Evolutionary conservation across 2,888 invertebrate genomes (phyloP).

Genomic region (Leistus spinibarbis): DNA sequence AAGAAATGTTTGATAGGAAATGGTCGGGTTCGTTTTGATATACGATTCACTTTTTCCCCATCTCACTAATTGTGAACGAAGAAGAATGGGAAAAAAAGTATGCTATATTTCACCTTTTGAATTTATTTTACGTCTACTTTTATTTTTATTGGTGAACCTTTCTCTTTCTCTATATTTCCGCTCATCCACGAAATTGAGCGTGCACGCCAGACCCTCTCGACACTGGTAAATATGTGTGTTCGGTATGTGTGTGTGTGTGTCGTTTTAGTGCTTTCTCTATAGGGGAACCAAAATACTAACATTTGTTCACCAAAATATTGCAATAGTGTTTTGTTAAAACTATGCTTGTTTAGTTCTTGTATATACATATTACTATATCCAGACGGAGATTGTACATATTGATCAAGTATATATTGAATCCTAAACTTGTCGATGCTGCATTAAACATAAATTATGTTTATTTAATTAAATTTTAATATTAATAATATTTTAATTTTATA

Average conservation of each 20-base stretch:
- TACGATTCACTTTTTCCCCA: background rate
- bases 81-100: background rate
- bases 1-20: background rate
- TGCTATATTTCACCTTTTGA: slow-evolving; percentile 25
- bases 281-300: background rate
- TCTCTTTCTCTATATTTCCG: slow-evolving; percentile 30
- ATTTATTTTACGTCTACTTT: slow-evolving; percentile 30
- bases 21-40: background rate
- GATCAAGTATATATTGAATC: background rate
- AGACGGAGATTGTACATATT: background rate
- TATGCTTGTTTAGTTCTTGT: background rate
- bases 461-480: no score
- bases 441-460: no score
- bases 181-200: slow-evolving; percentile 19
- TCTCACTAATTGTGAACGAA: background rate
- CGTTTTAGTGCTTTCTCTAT: background rate
- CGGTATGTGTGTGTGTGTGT: background rate
- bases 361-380: background rate
- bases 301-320: background rate
- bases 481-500: no score
- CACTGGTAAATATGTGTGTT: background rate
- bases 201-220: background rate
- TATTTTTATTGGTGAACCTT: slow-evolving; percentile 34
- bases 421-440: no score
- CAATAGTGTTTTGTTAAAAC: background rate